Evolutionary conservation across 2,888 invertebrate genomes (phyloP).

Genomic region (Erannis defoliaria): DNA sequence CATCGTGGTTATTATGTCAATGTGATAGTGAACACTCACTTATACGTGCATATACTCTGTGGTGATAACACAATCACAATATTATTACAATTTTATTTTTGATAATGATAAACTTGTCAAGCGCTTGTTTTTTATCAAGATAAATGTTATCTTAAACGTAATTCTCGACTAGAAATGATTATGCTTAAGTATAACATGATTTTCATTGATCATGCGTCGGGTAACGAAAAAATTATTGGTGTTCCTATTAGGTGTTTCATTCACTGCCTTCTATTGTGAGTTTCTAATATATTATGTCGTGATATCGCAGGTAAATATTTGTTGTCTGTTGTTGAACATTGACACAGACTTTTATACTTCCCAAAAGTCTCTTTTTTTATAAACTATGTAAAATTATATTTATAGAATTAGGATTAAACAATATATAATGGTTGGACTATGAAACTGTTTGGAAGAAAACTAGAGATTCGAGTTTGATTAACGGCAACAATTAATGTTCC

Average conservation of each 20-base stretch:
- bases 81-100: too few species aligned
- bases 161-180: background rate
- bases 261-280: conserved; percentile 70
- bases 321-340: too few species aligned
- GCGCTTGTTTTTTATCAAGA: too few species aligned
- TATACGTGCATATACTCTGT: too few species aligned
- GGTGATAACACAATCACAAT: background rate
- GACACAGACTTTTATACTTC: conserved; percentile 3
- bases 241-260: conserved; percentile 60
- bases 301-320: conserved; percentile 64
- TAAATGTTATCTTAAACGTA: background rate
- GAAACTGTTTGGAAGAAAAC: background rate
- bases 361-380: too few species aligned
- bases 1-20: background rate
- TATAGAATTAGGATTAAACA: too few species aligned
- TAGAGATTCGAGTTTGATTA: too few species aligned
- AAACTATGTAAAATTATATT: too few species aligned
- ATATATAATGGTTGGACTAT: too few species aligned
- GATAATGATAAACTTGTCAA: background rate
- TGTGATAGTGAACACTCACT: too few species aligned
- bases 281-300: conserved; percentile 73
- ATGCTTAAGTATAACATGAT: conserved; percentile 4
- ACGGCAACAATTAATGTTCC: too few species aligned
- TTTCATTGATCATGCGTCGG: conserved; percentile 57
- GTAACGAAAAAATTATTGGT: conserved; percentile 62